Evolutionary conservation across 2,888 invertebrate genomes (phyloP).

Genomic region (Glaucopsyche alexis): DNA sequence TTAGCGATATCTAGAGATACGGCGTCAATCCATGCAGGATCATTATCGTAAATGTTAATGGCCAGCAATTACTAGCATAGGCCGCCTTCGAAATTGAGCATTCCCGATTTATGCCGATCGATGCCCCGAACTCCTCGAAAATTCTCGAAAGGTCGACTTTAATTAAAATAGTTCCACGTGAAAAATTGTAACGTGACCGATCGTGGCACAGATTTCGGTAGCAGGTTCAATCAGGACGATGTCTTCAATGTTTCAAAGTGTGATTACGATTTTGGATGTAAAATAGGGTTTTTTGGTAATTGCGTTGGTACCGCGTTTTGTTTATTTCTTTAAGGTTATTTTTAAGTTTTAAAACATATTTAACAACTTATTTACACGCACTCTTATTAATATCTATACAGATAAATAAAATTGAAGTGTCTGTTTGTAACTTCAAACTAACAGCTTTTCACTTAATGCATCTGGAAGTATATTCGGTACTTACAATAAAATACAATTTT

Average conservation of each 20-base stretch:
- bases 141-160: slow-evolving; percentile 59
- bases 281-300: not conserved
- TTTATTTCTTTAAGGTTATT: too few species aligned
- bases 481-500: too few species aligned
- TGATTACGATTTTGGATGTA: slow-evolving; percentile 35
- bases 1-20: slow-evolving; percentile 61
- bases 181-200: slow-evolving; percentile 63
- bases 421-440: too few species aligned
- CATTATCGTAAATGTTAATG: slow-evolving; percentile 79
- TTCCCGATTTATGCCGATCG: slow-evolving; percentile 66
- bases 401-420: too few species aligned
- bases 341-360: too few species aligned
- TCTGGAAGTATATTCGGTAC: too few species aligned
- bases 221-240: slow-evolving; percentile 40
- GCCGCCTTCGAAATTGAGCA: slow-evolving; percentile 61
- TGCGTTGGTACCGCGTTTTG: too few species aligned
- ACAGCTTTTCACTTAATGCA: too few species aligned
- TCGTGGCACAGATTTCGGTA: slow-evolving; percentile 43
- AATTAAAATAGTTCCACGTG: slow-evolving; percentile 73
- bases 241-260: slow-evolving; percentile 36
- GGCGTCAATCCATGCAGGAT: slow-evolving; percentile 64
- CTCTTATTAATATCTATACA: too few species aligned
- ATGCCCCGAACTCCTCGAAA: slow-evolving; percentile 62
- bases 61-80: slow-evolving; percentile 68
- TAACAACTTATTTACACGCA: too few species aligned